Percentiles rank a stretch among this genome's conserved stretches.
phyloP scores from a whole-genome alignment of 2,113 vertebrate genomes.

The Struthidea cinerea region DNA sequence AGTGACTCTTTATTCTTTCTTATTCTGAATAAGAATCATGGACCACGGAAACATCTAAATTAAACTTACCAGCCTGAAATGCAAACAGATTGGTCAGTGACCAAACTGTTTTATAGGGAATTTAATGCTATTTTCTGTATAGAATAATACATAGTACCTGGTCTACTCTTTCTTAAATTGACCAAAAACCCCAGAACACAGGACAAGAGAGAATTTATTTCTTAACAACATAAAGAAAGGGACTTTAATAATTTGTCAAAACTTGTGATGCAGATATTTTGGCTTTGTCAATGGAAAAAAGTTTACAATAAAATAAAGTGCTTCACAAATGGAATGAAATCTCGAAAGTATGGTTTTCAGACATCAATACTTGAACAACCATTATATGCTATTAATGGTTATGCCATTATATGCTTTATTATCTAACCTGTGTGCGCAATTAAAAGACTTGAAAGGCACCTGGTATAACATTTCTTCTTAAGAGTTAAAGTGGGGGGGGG shows the following conservation, averaged over 20 bases:
- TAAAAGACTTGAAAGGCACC: not conserved
- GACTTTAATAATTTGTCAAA: not conserved
- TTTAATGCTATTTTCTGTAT: not conserved
- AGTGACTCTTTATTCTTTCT: not conserved
- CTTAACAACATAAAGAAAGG: not conserved
- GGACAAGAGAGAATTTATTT: not conserved
- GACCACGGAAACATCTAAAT: not conserved
- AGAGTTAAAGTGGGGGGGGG: fast-evolving
- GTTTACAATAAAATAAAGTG: not conserved
- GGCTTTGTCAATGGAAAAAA: not conserved
- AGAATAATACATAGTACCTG: not conserved
- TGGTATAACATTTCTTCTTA: not conserved
- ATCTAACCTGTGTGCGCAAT: not conserved
- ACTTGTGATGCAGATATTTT: not conserved
- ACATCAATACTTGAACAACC: not conserved
- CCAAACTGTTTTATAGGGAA: not conserved
- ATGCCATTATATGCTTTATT: not conserved
- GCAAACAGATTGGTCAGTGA: not conserved
- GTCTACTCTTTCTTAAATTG: not conserved
- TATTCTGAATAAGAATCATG: not conserved
- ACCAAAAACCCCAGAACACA: not conserved
- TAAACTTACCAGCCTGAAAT: not conserved
- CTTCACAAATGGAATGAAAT: not conserved
- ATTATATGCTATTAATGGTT: not conserved
- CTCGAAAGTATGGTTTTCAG: not conserved